These are phyloP conservation scores for Montipora efflorescens DNA, from an alignment of 64 coral and sea anemone genomes.

Conservation along the genomic window DNA sequence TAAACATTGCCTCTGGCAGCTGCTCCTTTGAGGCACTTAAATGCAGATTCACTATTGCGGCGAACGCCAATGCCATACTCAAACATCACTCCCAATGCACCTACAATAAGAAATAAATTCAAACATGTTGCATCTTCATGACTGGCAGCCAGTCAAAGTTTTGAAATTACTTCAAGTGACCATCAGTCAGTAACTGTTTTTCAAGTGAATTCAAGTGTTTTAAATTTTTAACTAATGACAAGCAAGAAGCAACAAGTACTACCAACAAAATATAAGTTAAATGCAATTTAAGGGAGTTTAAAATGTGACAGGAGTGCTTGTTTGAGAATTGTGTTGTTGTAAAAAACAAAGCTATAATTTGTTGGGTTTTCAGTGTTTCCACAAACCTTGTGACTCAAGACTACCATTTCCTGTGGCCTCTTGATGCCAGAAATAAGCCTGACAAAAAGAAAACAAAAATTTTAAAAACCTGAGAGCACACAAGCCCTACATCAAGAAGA, in stretches of 20 bases:
- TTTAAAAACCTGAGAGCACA: neutral
- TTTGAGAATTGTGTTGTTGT: too few relatives aligned
- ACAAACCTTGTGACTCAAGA: slow-evolving; percentile 97
- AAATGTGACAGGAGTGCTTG: too few relatives aligned
- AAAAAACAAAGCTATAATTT: too few relatives aligned
- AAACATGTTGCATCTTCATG: neutral
- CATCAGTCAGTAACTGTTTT: too few relatives aligned
- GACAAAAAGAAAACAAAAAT: neutral
- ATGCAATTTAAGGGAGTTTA: too few relatives aligned
- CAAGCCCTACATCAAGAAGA: neutral
- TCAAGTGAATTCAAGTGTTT: too few relatives aligned
- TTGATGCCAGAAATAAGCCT: slow-evolving; percentile 99
- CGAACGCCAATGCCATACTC: slow-evolving; percentile 97
- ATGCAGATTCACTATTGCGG: slow-evolving; percentile 76
- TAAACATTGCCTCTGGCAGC: slow-evolving; percentile 88
- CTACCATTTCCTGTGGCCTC: slow-evolving; percentile 99
- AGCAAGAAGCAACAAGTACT: too few relatives aligned
- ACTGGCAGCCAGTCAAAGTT: too few relatives aligned
- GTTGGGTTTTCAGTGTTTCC: neutral
- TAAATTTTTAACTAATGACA: too few relatives aligned
- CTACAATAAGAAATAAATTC: slow-evolving; percentile 19
- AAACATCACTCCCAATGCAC: slow-evolving; percentile 99
- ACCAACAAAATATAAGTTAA: too few relatives aligned
- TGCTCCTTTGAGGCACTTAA: slow-evolving; percentile 93
- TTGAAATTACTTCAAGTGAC: too few relatives aligned